These are phyloP conservation scores for Mystacornis crossleyi DNA, from an alignment of 2,113 vertebrate genomes.

Conservation along the genomic window DNA sequence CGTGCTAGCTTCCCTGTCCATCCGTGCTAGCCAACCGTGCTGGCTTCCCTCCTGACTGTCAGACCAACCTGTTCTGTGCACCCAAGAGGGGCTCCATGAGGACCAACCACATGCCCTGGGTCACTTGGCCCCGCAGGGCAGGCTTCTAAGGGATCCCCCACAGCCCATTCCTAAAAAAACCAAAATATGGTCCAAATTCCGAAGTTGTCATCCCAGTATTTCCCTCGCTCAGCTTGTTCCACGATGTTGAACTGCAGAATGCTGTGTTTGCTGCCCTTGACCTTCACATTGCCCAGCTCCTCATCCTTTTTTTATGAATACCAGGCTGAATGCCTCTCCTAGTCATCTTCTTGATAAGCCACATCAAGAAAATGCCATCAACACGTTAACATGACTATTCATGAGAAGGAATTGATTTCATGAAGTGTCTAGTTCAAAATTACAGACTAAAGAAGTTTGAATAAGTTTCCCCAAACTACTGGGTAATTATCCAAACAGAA, in stretches of 20 bases:
- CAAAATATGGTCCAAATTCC: neutral
- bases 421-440: slow-evolving; percentile 8
- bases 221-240: neutral
- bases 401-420: neutral
- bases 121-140: neutral
- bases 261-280: neutral
- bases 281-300: neutral
- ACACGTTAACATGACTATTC: neutral
- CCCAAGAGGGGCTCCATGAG: neutral
- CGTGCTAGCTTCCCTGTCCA: neutral
- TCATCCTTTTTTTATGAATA: neutral
- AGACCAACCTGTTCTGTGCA: neutral
- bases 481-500: slow-evolving; percentile 31
- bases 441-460: neutral
- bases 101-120: neutral
- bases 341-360: neutral
- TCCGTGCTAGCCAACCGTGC: rapidly evolving
- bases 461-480: slow-evolving; percentile 6
- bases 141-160: neutral
- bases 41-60: neutral
- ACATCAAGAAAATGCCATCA: neutral
- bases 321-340: neutral
- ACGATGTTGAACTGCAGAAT: neutral
- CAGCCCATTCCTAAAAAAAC: neutral
- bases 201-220: neutral